phyloP scores from a whole-genome alignment of 2,888 invertebrate species.

The Catotricha subobsoleta region DNA sequence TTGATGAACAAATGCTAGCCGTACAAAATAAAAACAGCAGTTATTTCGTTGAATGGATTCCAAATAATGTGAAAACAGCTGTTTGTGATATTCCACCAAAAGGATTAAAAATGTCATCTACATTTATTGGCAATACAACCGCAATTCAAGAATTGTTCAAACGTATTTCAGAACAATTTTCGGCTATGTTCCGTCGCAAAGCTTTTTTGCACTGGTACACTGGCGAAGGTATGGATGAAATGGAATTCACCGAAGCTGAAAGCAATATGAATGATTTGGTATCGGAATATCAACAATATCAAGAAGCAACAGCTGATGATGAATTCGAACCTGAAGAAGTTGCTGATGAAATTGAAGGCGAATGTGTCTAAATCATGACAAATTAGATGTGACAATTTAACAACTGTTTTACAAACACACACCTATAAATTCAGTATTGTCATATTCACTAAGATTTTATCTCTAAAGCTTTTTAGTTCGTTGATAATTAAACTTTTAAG shows the following conservation, averaged over 20 bases:
- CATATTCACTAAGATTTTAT: too few species aligned
- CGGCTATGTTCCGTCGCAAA: slow-evolving; percentile 60
- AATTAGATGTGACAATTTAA: too few species aligned
- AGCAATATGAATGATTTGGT: slow-evolving; percentile 82
- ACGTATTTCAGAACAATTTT: slow-evolving; percentile 48
- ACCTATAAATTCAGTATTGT: too few species aligned
- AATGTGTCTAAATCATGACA: slow-evolving; percentile 25
- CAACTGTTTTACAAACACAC: too few species aligned
- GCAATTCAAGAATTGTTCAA: slow-evolving; percentile 37
- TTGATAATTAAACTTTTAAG: too few species aligned
- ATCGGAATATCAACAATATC: slow-evolving; percentile 86
- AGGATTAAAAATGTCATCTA: slow-evolving; percentile 61
- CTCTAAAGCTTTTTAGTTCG: too few species aligned
- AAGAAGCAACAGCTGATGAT: slow-evolving; percentile 77
- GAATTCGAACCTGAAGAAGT: slow-evolving; percentile 74
- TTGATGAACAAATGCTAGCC: slow-evolving; percentile 55
- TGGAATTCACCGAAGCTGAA: slow-evolving; percentile 81
- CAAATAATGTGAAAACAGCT: slow-evolving; percentile 64
- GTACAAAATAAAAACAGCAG: slow-evolving; percentile 45
- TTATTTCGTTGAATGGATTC: slow-evolving; percentile 56
- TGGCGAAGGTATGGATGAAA: slow-evolving; percentile 79
- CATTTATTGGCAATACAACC: slow-evolving; percentile 59
- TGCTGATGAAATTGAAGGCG: slow-evolving; percentile 38
- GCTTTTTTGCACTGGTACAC: slow-evolving; percentile 79
- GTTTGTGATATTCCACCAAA: slow-evolving; percentile 64